Conservation (phyloP, 2,888 invertebrate species). For the Leptarthrus brevirostris region DNA sequence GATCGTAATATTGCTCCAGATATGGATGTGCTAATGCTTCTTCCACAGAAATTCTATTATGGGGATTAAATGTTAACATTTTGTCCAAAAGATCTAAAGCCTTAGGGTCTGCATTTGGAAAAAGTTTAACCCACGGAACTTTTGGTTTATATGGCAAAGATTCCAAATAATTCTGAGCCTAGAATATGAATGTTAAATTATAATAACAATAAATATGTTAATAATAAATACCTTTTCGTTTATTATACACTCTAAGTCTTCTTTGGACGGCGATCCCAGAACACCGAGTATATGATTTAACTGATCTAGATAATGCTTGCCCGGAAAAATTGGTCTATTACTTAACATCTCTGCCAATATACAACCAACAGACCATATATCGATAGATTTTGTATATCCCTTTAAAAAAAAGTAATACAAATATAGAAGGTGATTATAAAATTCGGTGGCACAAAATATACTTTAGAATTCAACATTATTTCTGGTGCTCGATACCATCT, state of each 20-base stretch:
- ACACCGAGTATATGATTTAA: constrained; percentile 98
- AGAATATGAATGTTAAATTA: too few species aligned
- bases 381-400: constrained; percentile 98
- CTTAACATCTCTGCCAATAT: constrained; percentile 99
- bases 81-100: constrained; percentile 96
- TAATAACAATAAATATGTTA: too few species aligned
- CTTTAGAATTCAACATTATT: constrained; percentile 99
- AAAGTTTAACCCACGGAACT: constrained; percentile 93
- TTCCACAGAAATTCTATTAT: constrained; percentile 96
- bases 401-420: too few species aligned
- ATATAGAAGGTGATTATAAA: background rate
- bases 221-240: constrained; percentile 94
- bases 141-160: constrained; percentile 97
- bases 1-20: constrained; percentile 99
- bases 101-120: constrained; percentile 92
- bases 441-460: too few species aligned
- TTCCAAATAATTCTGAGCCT: constrained; percentile 97
- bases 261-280: constrained; percentile 95
- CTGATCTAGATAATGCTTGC: constrained; percentile 99
- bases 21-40: constrained; percentile 98
- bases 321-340: constrained; percentile 98
- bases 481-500: constrained; percentile 99
- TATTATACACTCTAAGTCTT: constrained; percentile 98
- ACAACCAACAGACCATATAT: constrained; percentile 99
- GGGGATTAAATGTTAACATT: constrained; percentile 99